Evolutionary conservation across 2,113 vertebrate genomes (phyloP), one percentile per base, ranked within the genome.

Genomic region (Phainopepla nitens): DNA sequence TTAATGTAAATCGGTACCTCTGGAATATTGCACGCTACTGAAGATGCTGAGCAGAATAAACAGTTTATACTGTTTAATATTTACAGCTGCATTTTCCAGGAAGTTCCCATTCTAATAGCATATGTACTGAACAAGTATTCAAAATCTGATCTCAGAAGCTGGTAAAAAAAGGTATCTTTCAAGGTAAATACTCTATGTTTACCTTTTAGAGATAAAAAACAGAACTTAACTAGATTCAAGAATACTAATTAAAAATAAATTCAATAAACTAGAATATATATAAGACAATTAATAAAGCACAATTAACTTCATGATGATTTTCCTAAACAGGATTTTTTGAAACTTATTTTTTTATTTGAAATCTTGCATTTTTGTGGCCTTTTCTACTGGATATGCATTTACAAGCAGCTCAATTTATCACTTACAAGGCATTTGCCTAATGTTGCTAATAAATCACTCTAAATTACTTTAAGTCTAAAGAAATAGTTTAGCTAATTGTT

Each of bases 271-370:
- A 53, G 24, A 70, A 79, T 62, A 76, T 8, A 58, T 25, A 56
- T 5, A 60, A 44, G 20, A 49, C 2, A 71, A 73, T 45, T 41
- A 57, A 78, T 15, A 84, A 87, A 76, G 17, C 12, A 85, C 9
- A 65, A 28, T 42, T 47, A 78, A 31, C 5, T n/a, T 3, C 13
- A 41, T 6, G 5, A 0, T 1, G 1, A 3, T 33, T 33, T 71
- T 49, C 28, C 22, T 31, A 88, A 72, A 53, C 11, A 47, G 20
- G 6, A 25, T 22, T 50, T 90, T 78, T 58, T 27, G 0, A 22
- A 80, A 57, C 11, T 24, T 10, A 44, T 60, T 39, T 47, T 69
- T 89, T 42, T 53, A 66, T 64, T 79, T 65, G 5, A 72, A 93
- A 69, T 13, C 19, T 47, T 79, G 36, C 15, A 51, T 77, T 91